Conservation (phyloP, 1,140 invertebrate species). For the Neodiprion virginianus region DNA sequence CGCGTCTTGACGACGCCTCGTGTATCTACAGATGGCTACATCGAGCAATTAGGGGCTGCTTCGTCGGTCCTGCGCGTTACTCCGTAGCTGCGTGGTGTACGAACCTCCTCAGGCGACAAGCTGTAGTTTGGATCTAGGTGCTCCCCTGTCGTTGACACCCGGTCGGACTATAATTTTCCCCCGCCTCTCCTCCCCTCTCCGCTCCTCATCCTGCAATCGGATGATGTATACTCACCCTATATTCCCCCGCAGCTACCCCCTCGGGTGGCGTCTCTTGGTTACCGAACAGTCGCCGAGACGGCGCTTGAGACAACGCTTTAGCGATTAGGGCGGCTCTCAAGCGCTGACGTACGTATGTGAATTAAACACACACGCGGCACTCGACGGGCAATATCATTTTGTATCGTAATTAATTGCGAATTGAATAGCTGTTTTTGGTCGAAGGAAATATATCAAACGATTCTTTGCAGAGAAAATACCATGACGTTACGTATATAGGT, state of each 20-base stretch:
- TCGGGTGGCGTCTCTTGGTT: background rate
- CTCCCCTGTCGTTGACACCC: constrained; percentile 13
- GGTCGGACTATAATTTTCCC: constrained; percentile 8
- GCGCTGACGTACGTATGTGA: background rate
- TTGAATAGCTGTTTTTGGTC: too few relatives aligned
- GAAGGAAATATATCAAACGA: too few relatives aligned
- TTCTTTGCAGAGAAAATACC: too few relatives aligned
- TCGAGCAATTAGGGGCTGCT: constrained; percentile 13
- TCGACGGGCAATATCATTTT: too few relatives aligned
- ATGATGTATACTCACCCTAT: constrained; percentile 1
- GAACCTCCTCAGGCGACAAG: background rate
- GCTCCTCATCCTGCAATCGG: background rate
- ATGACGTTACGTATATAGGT: too few relatives aligned
- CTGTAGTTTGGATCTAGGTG: background rate
- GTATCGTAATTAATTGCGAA: too few relatives aligned
- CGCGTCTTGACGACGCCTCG: background rate
- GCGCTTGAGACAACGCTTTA: background rate
- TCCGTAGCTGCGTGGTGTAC: background rate
- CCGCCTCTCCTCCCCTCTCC: background rate
- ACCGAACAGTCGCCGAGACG: too few relatives aligned
- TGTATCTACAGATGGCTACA: constrained; percentile 14
- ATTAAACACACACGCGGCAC: too few relatives aligned
- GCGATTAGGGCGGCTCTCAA: background rate
- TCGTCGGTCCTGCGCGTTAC: background rate
- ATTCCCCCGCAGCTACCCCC: background rate